A percentile compares a stretch with the other conserved stretches of the same genome.
Conservation (phyloP, 2,797 vertebrate genomes). For the Myotis findleyi region DNA sequence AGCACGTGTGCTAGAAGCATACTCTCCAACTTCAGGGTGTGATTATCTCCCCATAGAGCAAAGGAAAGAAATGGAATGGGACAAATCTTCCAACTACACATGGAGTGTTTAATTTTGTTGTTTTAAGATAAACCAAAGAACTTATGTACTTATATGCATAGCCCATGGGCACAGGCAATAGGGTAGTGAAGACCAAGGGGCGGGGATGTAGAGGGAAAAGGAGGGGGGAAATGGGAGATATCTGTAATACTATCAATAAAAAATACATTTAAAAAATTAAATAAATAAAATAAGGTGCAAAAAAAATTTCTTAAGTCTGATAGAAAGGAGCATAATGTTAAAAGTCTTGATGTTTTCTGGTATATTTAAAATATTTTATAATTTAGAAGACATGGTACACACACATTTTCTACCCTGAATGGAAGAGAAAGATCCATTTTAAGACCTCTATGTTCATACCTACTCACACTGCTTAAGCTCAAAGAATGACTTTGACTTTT, state of each 20-base stretch:
- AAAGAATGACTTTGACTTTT: neutral
- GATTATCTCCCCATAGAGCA: fast-evolving
- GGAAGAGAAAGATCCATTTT: neutral
- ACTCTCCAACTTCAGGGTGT: neutral
- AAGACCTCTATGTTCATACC: too few species aligned
- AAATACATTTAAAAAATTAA: too few species aligned
- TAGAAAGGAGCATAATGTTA: neutral
- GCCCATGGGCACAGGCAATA: too few species aligned
- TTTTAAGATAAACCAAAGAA: neutral
- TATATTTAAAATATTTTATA: neutral
- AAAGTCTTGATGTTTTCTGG: neutral
- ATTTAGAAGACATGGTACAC: neutral
- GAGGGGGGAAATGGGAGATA: too few species aligned
- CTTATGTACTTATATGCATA: too few species aligned
- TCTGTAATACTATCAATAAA: too few species aligned
- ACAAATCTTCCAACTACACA: neutral
- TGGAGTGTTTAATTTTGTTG: neutral
- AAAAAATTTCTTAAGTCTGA: neutral
- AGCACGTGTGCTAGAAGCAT: neutral
- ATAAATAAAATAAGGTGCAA: too few species aligned
- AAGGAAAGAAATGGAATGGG: neutral
- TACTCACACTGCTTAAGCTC: neutral
- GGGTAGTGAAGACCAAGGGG: too few species aligned
- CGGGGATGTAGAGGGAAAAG: too few species aligned
- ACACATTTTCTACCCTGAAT: neutral